phyloP scores from a whole-genome alignment of 2,113 vertebrate genomes.

The Eonycteris spelaea region DNA sequence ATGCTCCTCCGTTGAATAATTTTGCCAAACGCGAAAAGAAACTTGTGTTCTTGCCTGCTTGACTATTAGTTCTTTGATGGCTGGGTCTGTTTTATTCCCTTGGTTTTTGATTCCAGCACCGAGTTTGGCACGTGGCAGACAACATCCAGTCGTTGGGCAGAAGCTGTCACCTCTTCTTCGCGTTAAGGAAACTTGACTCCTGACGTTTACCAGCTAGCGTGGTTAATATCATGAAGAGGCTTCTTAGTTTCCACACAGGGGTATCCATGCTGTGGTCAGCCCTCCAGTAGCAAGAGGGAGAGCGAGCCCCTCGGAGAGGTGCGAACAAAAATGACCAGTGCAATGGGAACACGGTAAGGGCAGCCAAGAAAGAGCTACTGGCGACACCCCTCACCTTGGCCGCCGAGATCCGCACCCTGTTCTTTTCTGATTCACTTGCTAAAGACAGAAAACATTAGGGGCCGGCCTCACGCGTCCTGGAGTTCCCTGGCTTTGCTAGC shows the following conservation, averaged over 20 bases:
- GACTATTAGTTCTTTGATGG: not conserved
- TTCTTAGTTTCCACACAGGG: not conserved
- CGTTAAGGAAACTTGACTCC: not conserved
- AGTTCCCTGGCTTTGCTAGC: not conserved
- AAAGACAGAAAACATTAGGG: not conserved
- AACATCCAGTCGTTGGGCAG: not conserved
- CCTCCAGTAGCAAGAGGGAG: not conserved
- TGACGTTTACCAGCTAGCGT: not conserved
- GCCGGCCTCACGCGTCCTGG: not conserved
- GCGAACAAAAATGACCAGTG: not conserved
- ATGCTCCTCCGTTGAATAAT: not conserved
- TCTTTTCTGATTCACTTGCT: not conserved
- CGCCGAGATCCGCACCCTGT: not conserved
- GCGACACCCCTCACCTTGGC: not conserved
- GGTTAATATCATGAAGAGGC: not conserved
- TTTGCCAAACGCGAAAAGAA: not conserved
- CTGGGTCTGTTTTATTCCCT: not conserved
- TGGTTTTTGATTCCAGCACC: not conserved
- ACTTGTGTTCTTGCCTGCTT: not conserved
- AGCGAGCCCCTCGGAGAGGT: not conserved
- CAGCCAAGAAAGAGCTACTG: accelerated
- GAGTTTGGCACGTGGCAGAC: not conserved
- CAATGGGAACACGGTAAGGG: too few species aligned
- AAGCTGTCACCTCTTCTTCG: not conserved
- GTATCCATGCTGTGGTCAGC: not conserved